Percentiles rank a stretch among this genome's conserved stretches.
Evolutionary conservation across 2,888 invertebrate genomes (phyloP).

Genomic region (Metellina segmentata): DNA sequence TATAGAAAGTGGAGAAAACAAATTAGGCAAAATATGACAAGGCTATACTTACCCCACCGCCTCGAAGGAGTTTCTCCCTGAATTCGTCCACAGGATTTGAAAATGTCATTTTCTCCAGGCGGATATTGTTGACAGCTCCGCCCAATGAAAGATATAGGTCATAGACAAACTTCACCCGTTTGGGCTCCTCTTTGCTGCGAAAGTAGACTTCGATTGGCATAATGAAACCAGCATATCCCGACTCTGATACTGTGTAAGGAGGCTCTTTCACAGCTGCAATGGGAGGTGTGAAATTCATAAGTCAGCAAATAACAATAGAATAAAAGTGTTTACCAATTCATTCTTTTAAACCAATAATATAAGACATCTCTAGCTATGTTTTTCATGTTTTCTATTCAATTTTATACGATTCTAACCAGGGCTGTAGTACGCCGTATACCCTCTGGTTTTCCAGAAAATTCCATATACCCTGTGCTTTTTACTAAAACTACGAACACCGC

Average conservation of each 20-base stretch:
- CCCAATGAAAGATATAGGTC: conserved; percentile 90
- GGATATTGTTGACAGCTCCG: conserved; percentile 86
- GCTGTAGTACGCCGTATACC: too few relatives aligned
- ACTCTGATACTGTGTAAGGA: conserved; percentile 93
- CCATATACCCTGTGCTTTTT: too few relatives aligned
- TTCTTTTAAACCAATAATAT: background rate
- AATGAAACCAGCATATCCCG: conserved; percentile 97
- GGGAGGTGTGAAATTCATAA: conserved; percentile 78
- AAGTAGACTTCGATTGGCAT: conserved; percentile 93
- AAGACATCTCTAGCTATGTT: background rate
- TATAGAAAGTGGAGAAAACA: background rate
- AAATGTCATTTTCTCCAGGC: conserved; percentile 92
- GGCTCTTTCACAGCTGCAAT: conserved; percentile 92
- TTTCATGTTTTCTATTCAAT: background rate
- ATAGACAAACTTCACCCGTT: conserved; percentile 88
- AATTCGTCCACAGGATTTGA: conserved; percentile 94
- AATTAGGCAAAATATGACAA: background rate
- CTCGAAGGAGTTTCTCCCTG: conserved; percentile 90
- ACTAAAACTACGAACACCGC: too few relatives aligned
- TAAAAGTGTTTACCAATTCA: background rate
- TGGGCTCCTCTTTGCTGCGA: conserved; percentile 92
- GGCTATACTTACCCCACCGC: conserved; percentile 87
- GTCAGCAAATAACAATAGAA: background rate
- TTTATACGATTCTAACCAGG: background rate
- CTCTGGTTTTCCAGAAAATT: too few relatives aligned